Base-by-base conservation (phyloP, 2,888 invertebrate species). In the Oligia strigilis region DNA sequence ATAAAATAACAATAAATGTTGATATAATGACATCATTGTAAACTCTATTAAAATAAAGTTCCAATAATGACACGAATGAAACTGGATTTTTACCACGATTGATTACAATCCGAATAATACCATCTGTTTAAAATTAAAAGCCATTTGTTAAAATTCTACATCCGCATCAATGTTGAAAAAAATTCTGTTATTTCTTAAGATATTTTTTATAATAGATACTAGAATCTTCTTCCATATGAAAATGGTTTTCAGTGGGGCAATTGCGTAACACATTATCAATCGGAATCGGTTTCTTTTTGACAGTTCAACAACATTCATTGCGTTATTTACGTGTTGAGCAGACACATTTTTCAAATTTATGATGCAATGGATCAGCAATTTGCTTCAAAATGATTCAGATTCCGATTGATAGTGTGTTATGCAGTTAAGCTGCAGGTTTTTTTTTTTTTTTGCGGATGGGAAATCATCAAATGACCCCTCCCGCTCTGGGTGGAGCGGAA, bases 11-110 rank as follows among this genome's bases (percentile, higher is more conserved):
- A 36, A 19, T 66, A 36, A 36, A 13, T 23, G n/a, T 58, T 49
- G 40, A 75, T 65, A 29, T n/a, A 71, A 65, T 84, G 64, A 84
- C 71, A 64, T 77, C 72, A 84, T 77, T 77, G 66, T 72, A 4
- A 36, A 73, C 36, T 62, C n/a, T 60, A n/a, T 79, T 71, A 66
- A 66, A 65, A 58, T 72, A 64, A 52, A 72, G 3, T 72, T 17
- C 19, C 14, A 65, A 65, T 46, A 76, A 64, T 58, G 19, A 55
- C 17, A 4, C 9, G 29, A 40, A 55, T 9, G 6, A 71, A 74
- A 76, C 79, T n/a, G 17, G 58, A 83, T 76, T 71, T 75, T 72
- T 0, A 52, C 71, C 52, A 36, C 23, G 65, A 40, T 66, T 55
- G 55, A 66, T 62, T 23, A 66, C 0, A 29, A 66, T 74, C 14